Conservation (phyloP, 2,797 vertebrate genomes). For the Sebastes oblongus region DNA sequence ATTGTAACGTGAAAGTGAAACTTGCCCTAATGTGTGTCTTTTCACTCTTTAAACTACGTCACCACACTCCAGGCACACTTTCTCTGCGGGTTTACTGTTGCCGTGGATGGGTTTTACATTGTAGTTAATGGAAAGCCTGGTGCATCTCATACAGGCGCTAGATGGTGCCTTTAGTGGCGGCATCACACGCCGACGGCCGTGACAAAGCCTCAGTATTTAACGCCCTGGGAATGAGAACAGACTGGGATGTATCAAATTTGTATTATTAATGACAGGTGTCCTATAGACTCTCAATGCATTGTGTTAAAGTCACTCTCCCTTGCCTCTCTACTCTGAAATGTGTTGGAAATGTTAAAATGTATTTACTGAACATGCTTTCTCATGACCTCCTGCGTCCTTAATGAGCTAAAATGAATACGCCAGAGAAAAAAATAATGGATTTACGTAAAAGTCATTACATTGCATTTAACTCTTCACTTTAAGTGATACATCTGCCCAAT, state of each 20-base stretch:
- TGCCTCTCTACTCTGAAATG: background rate
- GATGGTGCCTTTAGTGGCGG: too few relatives aligned
- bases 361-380: background rate
- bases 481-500: background rate
- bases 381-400: background rate
- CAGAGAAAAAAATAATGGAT: background rate
- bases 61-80: too few relatives aligned
- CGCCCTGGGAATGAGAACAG: too few relatives aligned
- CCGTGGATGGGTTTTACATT: too few relatives aligned
- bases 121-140: too few relatives aligned
- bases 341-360: constrained; percentile 8
- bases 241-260: background rate
- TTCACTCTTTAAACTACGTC: too few relatives aligned
- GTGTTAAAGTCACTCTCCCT: background rate
- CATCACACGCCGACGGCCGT: too few relatives aligned
- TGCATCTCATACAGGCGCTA: too few relatives aligned
- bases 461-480: constrained; percentile 4
- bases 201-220: too few relatives aligned
- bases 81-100: too few relatives aligned
- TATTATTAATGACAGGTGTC: background rate
- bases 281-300: background rate
- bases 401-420: background rate
- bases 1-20: too few relatives aligned
- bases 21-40: too few relatives aligned
- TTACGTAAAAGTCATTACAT: background rate